These are phyloP conservation scores for Stigmatopora argus DNA, from an alignment of 2,113 vertebrate genomes.

Conservation along the genomic window DNA sequence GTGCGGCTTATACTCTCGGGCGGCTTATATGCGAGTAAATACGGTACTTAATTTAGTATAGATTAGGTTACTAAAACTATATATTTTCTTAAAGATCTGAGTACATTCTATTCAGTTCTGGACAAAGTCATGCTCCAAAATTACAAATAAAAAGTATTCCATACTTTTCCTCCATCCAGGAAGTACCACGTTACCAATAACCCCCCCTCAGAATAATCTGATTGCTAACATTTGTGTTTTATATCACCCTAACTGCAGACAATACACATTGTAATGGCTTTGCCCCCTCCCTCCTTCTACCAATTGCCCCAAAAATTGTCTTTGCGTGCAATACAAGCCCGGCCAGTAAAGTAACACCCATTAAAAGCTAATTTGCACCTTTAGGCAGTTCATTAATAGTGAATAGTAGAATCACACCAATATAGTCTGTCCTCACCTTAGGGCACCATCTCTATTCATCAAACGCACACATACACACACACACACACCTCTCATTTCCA, in stretches of 20 bases:
- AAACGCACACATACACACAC: conserved; percentile 67
- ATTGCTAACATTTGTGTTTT: conserved; percentile 75
- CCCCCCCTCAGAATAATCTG: neutral
- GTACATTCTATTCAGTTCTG: conserved; percentile 10
- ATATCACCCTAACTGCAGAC: conserved; percentile 66
- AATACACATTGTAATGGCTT: conserved; percentile 78
- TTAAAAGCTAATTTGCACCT: conserved; percentile 98
- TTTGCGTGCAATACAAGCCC: conserved; percentile 66
- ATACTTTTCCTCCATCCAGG: conserved; percentile 22
- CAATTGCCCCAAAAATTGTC: conserved; percentile 10
- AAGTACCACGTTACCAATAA: conserved; percentile 5
- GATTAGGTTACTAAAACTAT: no score
- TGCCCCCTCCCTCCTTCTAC: conserved; percentile 1
- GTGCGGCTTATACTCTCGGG: no score
- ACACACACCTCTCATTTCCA: conserved; percentile 72
- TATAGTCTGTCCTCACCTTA: conserved; percentile 78
- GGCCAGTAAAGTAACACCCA: conserved; percentile 90
- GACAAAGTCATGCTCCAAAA: conserved; percentile 23
- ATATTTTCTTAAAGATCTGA: conserved; percentile 4
- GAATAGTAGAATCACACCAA: conserved; percentile 76
- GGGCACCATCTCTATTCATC: conserved; percentile 74
- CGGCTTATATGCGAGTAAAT: no score
- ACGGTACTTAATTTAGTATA: no score
- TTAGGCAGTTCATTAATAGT: conserved; percentile 95
- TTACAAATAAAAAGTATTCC: conserved; percentile 15